Evolutionary conservation across 30 jellyfish, hydroid and myxozoan genomes (phyloP).

Genomic region (Rhopilema esculentum): DNA sequence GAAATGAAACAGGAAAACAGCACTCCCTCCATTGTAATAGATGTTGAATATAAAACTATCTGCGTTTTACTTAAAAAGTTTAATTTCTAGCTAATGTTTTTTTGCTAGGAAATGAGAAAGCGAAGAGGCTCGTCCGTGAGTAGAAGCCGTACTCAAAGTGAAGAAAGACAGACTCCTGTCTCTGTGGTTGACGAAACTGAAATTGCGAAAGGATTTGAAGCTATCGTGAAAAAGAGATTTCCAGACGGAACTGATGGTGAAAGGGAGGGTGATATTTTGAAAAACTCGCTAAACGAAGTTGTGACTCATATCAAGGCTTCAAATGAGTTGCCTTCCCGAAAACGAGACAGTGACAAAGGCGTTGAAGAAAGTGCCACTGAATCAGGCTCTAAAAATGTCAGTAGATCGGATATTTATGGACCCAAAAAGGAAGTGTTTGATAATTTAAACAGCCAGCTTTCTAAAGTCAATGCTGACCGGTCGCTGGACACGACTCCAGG

Average conservation of each 20-base stretch:
- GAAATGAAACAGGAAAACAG: too few species aligned
- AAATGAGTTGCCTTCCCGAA: background rate
- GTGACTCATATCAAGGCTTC: background rate
- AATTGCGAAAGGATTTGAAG: conserved; percentile 58
- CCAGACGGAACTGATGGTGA: conserved; percentile 12
- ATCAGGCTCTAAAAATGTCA: background rate
- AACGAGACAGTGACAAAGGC: background rate
- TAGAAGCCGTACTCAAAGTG: conserved; percentile 56
- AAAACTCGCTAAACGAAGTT: background rate
- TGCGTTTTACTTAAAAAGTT: background rate
- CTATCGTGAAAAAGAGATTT: conserved; percentile 46
- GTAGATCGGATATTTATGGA: background rate
- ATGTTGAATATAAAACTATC: too few species aligned
- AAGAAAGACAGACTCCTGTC: conserved; percentile 1
- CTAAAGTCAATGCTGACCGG: background rate
- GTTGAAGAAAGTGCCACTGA: background rate
- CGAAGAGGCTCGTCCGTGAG: conserved; percentile 53
- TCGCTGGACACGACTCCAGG: background rate
- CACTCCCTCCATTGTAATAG: too few species aligned
- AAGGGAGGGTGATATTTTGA: background rate
- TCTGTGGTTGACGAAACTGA: conserved; percentile 42
- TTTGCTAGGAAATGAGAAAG: conserved; percentile 58
- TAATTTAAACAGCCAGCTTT: background rate
- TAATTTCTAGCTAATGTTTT: background rate
- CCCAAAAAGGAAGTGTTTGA: background rate